Base-by-base conservation (phyloP, 53 echinoderm and acorn worm genomes). In the Pentamera pediparva region DNA sequence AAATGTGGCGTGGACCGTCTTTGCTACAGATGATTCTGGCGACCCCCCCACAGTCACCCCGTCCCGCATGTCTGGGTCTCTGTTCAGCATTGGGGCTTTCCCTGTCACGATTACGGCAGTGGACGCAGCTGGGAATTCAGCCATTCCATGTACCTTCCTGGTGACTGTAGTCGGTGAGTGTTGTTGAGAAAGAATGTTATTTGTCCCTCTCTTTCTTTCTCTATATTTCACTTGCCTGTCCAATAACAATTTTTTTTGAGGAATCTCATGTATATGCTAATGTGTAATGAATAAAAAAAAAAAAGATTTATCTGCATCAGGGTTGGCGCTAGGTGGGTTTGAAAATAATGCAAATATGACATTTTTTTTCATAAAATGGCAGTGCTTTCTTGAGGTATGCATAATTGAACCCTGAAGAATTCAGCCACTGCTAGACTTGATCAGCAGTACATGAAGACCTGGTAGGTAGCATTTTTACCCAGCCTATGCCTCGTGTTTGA, bases 11-110 rank as follows among this genome's bases (percentile, higher is more conserved):
- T 90, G 75, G 81, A 58, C 60, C 55, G 82, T 83, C 13, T 35
- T 77, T 4, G 90, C 90, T 48, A 41, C 63, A 1, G 90, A 90
- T 58, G 77, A 83, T 58, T 86, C 86, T 37, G 90, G 86, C 22
- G 50, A 62, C 56, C 62, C 80, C 21, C 73, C 83, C 4, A 35
- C 37, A 9, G 61, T 83, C 28, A 59, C 34, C 47, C n/a, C n/a
- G n/a, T 70, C 63, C 38, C 43, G 32, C n/a, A 17, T 25, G 26
- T 64, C 84, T 21, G 84, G 84, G 35, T 39, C 59, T 22, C 31
- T 20, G 36, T 84, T 78, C 32, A 18, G 2, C n/a, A 39, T 72
- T 13, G 84, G 78, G 33, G 56, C 37, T 15, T 70, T 61, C 31
- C 8, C 32, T 24, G 58, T 82, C n/a, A 48, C 32, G 36, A 69